Base-by-base conservation (phyloP, 2,888 invertebrate genomes). In the Melinaea marsaeus region DNA sequence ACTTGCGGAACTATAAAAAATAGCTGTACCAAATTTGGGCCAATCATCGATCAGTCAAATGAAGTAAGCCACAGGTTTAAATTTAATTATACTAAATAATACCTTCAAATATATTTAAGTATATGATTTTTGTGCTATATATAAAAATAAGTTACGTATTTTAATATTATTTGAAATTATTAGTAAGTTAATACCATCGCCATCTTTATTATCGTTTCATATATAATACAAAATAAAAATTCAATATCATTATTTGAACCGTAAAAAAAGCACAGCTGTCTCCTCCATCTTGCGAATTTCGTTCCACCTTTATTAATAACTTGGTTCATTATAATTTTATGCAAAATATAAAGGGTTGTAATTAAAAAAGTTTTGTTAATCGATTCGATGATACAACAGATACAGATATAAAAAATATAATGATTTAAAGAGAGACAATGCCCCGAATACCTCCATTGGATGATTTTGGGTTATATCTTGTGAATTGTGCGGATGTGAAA, bases 261-360 rank as follows among this genome's bases (percentile, higher is more conserved):
- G 2, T 9, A 32, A 51, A 4, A 3, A 32, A 7, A 22, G 55
- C 46, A 58, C 68, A 66, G 66, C 65, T 66, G 68, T 62, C 68
- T 51, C 58, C 51, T 45, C 57, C 60, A 22, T 22, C 58, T 66
- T 63, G 66, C 66, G 63, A 63, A 60, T 48, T 56, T 60, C 62
- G 63, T 61, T 62, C 63, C 63, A 65, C 65, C 63, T 63, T 65
- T 59, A 57, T 57, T 63, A 62, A 63, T 68, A 68, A 65, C 62
- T 68, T 68, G 60, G 60, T 64, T 68, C 63, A 68, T 65, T 68
- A 68, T 65, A 58, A 63, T 65, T 63, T 57, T 54, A 9, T 22
- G 13, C 22, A 32, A n/a, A 61, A 61, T 60, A 62, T 48, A 37
- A 54, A 55, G 55, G 13, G 42, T 57, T 45, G 47, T 64, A 57